A percentile compares a stretch with the other conserved stretches of the same genome.
Evolutionary conservation across 1,140 invertebrate genomes (phyloP).

Genomic region (Trichonephila clavata): DNA sequence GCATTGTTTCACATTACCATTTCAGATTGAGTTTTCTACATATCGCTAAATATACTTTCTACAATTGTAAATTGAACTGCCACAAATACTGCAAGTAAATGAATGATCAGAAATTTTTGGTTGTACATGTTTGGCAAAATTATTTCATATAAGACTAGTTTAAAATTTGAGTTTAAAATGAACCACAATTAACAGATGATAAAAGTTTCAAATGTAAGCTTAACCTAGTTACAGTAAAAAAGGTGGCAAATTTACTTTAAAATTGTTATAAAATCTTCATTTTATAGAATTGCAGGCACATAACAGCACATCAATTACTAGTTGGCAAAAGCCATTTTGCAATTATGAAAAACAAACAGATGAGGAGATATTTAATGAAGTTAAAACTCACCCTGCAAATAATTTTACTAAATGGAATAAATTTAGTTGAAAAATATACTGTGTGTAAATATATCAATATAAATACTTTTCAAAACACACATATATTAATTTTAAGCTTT

Average conservation of each 20-base stretch:
- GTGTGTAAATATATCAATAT: no score
- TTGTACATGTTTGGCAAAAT: conserved; percentile 9
- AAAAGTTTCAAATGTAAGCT: neutral
- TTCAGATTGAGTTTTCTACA: neutral
- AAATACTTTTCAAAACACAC: no score
- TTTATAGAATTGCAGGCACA: neutral
- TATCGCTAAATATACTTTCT: neutral
- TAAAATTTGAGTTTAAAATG: neutral
- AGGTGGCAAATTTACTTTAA: neutral
- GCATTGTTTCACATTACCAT: neutral
- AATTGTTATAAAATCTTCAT: neutral
- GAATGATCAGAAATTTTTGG: neutral
- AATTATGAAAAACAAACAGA: no score
- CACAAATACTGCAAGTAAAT: conserved; percentile 5
- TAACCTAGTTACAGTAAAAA: neutral
- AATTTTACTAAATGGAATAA: no score
- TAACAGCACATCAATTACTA: neutral
- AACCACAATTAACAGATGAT: neutral
- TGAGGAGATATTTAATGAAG: no score
- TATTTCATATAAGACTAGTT: neutral
- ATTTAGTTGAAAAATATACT: no score
- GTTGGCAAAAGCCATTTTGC: neutral
- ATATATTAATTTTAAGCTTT: no score
- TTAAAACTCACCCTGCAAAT: no score
- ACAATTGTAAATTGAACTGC: neutral